Evolutionary conservation across 2,797 vertebrate genomes (phyloP).

Genomic region (Sylvilagus floridanus): DNA sequence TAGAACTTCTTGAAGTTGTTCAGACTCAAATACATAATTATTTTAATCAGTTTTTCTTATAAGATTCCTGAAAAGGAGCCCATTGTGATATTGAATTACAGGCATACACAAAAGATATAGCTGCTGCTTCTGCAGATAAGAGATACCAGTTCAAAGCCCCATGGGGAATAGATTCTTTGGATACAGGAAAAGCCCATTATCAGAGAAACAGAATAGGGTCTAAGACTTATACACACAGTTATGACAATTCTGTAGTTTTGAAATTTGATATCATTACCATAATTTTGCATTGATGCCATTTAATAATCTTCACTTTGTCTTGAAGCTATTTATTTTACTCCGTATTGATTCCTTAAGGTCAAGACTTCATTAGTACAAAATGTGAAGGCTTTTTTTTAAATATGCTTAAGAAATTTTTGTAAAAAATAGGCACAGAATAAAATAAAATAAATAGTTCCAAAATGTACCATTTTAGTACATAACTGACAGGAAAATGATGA

Average conservation of each 20-base stretch:
- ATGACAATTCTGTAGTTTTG: background rate
- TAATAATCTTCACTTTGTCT: constrained; percentile 31
- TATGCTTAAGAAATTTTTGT: background rate
- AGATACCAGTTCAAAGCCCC: constrained; percentile 27
- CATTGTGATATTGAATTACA: constrained; percentile 22
- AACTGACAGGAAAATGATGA: background rate
- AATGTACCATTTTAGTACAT: background rate
- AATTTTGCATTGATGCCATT: constrained; percentile 50
- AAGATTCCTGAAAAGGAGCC: constrained; percentile 7
- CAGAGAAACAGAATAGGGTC: constrained; percentile 7
- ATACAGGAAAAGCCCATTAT: constrained; percentile 57
- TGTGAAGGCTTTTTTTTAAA: background rate
- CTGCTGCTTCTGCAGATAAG: background rate
- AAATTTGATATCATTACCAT: background rate
- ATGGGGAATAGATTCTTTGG: background rate
- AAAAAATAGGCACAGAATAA: background rate
- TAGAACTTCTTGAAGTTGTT: background rate
- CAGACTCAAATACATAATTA: background rate
- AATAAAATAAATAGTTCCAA: background rate
- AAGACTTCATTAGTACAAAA: constrained; percentile 34
- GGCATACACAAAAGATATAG: background rate
- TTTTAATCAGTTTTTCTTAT: constrained; percentile 38
- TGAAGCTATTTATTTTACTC: constrained; percentile 49
- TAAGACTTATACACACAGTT: background rate
- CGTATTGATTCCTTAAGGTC: constrained; percentile 49